phyloP scores from a whole-genome alignment of 2,113 vertebrate species.

The Varanus salvator region DNA sequence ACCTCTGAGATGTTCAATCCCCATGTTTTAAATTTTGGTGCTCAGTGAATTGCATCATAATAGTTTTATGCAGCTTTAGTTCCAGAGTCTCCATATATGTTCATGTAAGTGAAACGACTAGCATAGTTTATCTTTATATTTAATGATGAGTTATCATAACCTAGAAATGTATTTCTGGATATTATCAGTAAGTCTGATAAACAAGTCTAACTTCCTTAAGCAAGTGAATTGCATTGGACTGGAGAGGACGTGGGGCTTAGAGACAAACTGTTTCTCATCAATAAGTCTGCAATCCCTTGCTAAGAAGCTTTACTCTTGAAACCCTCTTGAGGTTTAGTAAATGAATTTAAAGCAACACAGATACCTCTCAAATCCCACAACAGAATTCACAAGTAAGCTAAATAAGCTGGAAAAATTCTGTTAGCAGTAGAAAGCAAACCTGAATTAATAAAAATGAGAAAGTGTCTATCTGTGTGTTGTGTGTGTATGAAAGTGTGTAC shows the following conservation, averaged over 20 bases:
- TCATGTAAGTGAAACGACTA: not conserved
- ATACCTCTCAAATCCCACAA: slow-evolving; percentile 68
- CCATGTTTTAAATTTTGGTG: not conserved
- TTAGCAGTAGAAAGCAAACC: slow-evolving; percentile 44
- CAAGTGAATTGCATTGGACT: slow-evolving; percentile 41
- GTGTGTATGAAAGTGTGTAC: not conserved
- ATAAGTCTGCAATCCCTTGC: slow-evolving; percentile 60
- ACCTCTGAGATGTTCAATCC: not conserved
- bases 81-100: not conserved
- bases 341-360: slow-evolving; percentile 73
- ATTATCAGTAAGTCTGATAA: slow-evolving; percentile 46
- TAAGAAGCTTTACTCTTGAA: slow-evolving; percentile 70
- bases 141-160: not conserved
- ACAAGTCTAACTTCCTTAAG: slow-evolving; percentile 45
- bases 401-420: slow-evolving; percentile 57
- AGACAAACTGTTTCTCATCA: slow-evolving; percentile 64
- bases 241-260: slow-evolving; percentile 23
- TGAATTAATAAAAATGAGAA: slow-evolving; percentile 63
- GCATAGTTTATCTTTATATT: not conserved
- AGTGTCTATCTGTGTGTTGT: not conserved
- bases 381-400: slow-evolving; percentile 61
- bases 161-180: slow-evolving; percentile 35
- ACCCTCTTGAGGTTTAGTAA: slow-evolving; percentile 63
- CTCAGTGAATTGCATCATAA: not conserved
- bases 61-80: not conserved